phyloP scores from a whole-genome alignment of 2,113 vertebrate genomes.

The Sinocyclocheilus maitianheensis region DNA sequence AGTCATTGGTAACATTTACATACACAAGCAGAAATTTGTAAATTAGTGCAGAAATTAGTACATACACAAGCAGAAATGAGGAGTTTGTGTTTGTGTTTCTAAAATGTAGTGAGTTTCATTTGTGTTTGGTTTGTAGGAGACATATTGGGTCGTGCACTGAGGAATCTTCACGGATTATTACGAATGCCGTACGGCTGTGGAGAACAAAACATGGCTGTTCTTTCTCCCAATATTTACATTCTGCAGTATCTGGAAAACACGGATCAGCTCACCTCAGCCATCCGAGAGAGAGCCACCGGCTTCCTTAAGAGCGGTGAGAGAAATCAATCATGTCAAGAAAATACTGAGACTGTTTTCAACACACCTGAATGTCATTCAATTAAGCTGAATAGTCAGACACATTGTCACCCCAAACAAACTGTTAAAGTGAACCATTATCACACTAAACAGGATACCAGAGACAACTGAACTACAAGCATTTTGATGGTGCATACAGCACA shows the following conservation, averaged over 20 bases:
- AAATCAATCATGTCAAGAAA: neutral
- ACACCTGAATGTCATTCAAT: neutral
- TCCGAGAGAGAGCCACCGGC: constrained; percentile 61
- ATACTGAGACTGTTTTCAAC: neutral
- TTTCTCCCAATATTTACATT: no score
- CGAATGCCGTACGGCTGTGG: constrained; percentile 87
- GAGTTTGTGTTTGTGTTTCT: neutral
- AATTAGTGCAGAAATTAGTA: no score
- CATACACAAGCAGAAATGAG: no score
- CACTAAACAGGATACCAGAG: constrained; percentile 81
- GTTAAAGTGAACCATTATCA: neutral
- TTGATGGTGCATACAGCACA: constrained; percentile 82
- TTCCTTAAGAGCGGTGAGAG: constrained; percentile 82
- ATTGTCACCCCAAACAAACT: neutral
- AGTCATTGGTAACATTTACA: constrained; percentile 75
- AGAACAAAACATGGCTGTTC: constrained; percentile 78
- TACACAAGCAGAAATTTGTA: neutral
- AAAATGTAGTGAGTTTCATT: neutral
- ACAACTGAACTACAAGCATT: constrained; percentile 83
- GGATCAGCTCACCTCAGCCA: no score
- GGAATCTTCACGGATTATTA: constrained; percentile 80
- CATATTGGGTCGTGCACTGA: constrained; percentile 80
- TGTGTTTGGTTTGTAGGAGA: constrained; percentile 75
- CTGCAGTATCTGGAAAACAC: no score
- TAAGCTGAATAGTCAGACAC: constrained; percentile 4